These are phyloP conservation scores for Brachirus orientalis DNA, from an alignment of 2,113 vertebrate genomes.

Conservation along the genomic window DNA sequence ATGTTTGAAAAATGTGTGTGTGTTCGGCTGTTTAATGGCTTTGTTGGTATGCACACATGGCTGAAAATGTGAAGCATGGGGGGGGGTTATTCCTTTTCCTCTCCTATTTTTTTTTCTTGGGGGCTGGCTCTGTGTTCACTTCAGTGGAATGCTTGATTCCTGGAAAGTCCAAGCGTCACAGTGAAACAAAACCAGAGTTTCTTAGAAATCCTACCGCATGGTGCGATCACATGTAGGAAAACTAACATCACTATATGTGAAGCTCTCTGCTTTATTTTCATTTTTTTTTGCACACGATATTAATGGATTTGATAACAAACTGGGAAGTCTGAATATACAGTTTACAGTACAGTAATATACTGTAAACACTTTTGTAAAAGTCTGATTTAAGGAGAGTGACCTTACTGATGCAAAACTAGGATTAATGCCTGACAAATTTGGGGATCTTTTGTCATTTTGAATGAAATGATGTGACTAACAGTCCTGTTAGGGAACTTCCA, in stretches of 20 bases:
- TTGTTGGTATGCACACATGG: constrained; percentile 33
- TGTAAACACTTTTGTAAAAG: too few relatives aligned
- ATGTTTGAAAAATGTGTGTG: background rate
- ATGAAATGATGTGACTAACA: too few relatives aligned
- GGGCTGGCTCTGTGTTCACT: background rate
- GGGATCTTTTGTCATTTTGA: too few relatives aligned
- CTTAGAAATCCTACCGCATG: constrained; percentile 13
- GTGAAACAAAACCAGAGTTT: constrained; percentile 19
- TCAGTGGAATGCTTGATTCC: constrained; percentile 37
- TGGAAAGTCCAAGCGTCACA: constrained; percentile 32
- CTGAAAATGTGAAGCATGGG: constrained; percentile 1
- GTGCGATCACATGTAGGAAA: background rate
- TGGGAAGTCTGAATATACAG: too few relatives aligned
- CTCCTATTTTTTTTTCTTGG: too few relatives aligned
- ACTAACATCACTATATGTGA: background rate
- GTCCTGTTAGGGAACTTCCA: too few relatives aligned
- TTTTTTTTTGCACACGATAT: too few relatives aligned
- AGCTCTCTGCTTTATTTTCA: background rate
- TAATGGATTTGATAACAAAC: too few relatives aligned
- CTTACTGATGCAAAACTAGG: too few relatives aligned
- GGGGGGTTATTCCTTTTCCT: background rate
- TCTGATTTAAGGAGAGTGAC: too few relatives aligned
- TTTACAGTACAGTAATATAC: too few relatives aligned
- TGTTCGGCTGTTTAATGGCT: constrained; percentile 14
- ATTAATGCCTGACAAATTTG: too few relatives aligned